These are phyloP conservation scores for Colostygia pectinataria DNA, from an alignment of 2,888 invertebrate species.

Conservation along the genomic window DNA sequence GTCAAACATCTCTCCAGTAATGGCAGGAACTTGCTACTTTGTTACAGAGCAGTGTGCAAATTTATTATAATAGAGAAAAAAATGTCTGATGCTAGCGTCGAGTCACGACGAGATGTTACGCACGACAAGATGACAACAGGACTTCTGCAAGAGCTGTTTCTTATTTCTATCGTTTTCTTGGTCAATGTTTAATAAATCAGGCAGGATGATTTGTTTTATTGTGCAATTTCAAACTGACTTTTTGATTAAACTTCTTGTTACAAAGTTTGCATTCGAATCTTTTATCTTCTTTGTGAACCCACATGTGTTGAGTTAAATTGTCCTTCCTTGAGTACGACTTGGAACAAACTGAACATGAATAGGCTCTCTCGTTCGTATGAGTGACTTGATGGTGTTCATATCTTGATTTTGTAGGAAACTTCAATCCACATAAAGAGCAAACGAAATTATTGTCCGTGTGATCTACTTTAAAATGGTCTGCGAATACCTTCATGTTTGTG, in stretches of 20 bases:
- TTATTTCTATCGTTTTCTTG: slow-evolving; percentile 45
- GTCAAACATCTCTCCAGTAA: slow-evolving; percentile 48
- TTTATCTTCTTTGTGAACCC: slow-evolving; percentile 71
- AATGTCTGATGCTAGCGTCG: too few species aligned
- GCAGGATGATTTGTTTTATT: slow-evolving; percentile 72
- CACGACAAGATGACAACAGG: too few species aligned
- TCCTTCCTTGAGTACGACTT: slow-evolving; percentile 70
- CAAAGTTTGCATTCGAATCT: slow-evolving; percentile 67
- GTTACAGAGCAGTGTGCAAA: too few species aligned
- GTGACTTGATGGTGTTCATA: slow-evolving; percentile 74
- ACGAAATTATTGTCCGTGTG: slow-evolving; percentile 67
- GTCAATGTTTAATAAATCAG: slow-evolving; percentile 52
- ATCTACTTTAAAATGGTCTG: slow-evolving; percentile 39
- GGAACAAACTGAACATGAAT: slow-evolving; percentile 74
- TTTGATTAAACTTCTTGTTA: slow-evolving; percentile 70
- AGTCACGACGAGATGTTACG: too few species aligned
- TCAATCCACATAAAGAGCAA: slow-evolving; percentile 66
- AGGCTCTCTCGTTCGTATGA: slow-evolving; percentile 79
- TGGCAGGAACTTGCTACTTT: too few species aligned
- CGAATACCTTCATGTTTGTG: slow-evolving; percentile 13
- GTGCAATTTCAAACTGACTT: slow-evolving; percentile 72
- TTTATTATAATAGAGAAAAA: too few species aligned
- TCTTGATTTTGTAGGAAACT: slow-evolving; percentile 60
- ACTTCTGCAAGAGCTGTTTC: too few species aligned
- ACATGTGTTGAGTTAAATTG: slow-evolving; percentile 69